Base-by-base conservation (phyloP, 2,113 vertebrate genomes). In the Stigmatopora argus region DNA sequence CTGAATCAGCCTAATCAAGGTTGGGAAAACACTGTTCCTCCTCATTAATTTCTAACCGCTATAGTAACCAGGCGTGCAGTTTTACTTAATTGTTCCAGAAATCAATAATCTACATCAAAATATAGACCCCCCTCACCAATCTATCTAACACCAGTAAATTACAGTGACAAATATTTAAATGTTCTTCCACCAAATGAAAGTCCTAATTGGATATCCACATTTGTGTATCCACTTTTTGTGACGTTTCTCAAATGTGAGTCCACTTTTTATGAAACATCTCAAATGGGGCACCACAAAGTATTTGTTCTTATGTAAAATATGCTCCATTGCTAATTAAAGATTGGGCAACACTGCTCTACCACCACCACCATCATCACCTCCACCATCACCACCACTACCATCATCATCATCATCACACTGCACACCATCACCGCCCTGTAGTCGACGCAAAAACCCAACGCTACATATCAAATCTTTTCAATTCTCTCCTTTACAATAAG, bases 371-470 rank as follows among this genome's bases (percentile, higher is more conserved):
- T 1, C 53, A 53, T 52, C 49, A 52, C 12, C 49, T 2, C 35
- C 17, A 51, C 67, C 62, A 46, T 52, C 56, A 21, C 57, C 61
- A 61, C 10, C 59, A 53, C 31, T 47, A 19, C 26, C 35, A 66
- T 2, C 31, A 53, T 45, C 55, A 51, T 18, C 64, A 14, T 45
- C 66, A 55, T 18, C 18, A 35, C 23, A 44, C 66, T 15, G 38
- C 23, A 44, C 69, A 58, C 67, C 65, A 23, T 59, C 67, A 67
- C 77, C 74, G 44, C 60, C 78, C 59, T 61, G 65, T 74, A 79
- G 66, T 72, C 49, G 59, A 70, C 35, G 9, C 70, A 71, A 65
- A 52, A 69, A 56, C 66, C 74, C 70, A 49, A 57, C 17, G 9
- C 34, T 23, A 44, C 48, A 71, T 74, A 58, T 51, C 31, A 65